Evolutionary conservation across 30 jellyfish, hydroid and myxozoan genomes (phyloP).

Genomic region (Turritopsis dohrnii): DNA sequence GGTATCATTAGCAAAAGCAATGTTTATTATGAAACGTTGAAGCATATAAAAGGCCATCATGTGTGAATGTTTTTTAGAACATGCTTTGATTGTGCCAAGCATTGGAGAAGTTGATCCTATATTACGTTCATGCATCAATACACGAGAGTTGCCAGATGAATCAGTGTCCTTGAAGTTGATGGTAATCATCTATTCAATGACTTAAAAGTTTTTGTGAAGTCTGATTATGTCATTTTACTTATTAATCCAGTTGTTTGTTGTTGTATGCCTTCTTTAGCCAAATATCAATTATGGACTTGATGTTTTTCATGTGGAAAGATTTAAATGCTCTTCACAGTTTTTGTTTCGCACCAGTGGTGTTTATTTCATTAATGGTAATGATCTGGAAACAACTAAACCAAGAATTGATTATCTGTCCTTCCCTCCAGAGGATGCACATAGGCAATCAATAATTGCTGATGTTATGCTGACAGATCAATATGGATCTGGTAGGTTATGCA

Average conservation of each 20-base stretch:
- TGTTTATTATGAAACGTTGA: not conserved
- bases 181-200: not conserved
- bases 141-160: slow-evolving; percentile 42
- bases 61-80: not conserved
- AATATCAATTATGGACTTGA: slow-evolving; percentile 54
- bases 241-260: not conserved
- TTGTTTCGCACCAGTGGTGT: slow-evolving; percentile 58
- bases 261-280: slow-evolving; percentile 21
- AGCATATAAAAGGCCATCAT: not conserved
- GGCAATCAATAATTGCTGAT: slow-evolving; percentile 47
- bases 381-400: slow-evolving; percentile 40
- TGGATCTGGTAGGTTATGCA: not conserved
- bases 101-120: slow-evolving; percentile 38
- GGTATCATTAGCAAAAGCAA: not conserved
- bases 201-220: not conserved
- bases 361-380: slow-evolving; percentile 45
- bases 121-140: slow-evolving; percentile 50
- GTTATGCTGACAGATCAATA: slow-evolving; percentile 44
- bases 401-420: slow-evolving; percentile 47
- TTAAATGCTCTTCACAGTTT: slow-evolving; percentile 61
- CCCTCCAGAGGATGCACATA: slow-evolving; percentile 40
- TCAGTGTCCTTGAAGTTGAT: slow-evolving; percentile 20
- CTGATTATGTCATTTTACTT: not conserved
- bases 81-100: slow-evolving; percentile 51
- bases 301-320: slow-evolving; percentile 80